A percentile compares a stretch with the other conserved stretches of the same genome.
Conservation (phyloP, 2,113 vertebrate species). For the Rutilus rutilus region DNA sequence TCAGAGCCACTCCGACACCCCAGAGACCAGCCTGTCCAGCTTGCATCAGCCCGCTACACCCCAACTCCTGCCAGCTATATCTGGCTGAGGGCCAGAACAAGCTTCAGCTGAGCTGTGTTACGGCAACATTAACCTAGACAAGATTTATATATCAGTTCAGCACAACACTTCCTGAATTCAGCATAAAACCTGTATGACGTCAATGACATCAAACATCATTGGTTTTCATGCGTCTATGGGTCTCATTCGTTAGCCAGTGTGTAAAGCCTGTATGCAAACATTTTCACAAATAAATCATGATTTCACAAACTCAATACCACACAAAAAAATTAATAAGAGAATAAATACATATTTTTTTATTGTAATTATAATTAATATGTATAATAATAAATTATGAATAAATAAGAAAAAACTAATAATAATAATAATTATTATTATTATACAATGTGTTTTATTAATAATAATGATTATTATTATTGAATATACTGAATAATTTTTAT, state of each 20-base stretch:
- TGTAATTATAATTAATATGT: not conserved
- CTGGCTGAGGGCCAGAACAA: not conserved
- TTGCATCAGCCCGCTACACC: constrained; percentile 7
- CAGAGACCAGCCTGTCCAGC: constrained; percentile 40
- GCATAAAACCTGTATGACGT: not conserved
- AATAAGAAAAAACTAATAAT: not conserved
- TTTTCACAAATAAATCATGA: not conserved
- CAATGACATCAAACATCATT: not conserved
- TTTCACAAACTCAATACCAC: not conserved
- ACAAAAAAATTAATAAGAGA: not conserved
- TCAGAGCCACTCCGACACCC: not conserved
- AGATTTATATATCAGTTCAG: not conserved
- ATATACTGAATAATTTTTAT: not conserved
- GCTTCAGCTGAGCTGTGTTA: not conserved
- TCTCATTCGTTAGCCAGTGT: not conserved
- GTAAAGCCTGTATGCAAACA: not conserved
- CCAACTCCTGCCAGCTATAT: constrained; percentile 18
- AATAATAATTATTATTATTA: not conserved
- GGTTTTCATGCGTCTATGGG: not conserved
- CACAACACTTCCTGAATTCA: not conserved
- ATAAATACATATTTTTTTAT: not conserved
- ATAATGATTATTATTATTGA: not conserved
- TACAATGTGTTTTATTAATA: not conserved
- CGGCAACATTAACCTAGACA: not conserved
- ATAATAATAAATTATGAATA: not conserved